Conservation (phyloP, 2,888 invertebrate genomes). For the Sarcophaga subvicina region DNA sequence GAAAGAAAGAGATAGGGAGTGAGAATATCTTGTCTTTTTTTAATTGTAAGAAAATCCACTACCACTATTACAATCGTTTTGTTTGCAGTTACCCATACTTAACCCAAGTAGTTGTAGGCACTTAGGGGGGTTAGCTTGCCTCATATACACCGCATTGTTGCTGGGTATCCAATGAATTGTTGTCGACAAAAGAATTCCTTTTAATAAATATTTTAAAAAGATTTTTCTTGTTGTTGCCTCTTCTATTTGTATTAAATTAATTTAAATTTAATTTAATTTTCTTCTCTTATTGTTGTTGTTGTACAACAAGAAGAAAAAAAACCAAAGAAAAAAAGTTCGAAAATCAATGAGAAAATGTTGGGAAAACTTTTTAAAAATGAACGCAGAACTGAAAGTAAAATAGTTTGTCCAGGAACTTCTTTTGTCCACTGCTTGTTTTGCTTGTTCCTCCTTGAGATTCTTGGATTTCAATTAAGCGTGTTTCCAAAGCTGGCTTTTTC, state of each 20-base stretch:
- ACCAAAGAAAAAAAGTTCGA: neutral
- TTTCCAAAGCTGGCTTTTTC: neutral
- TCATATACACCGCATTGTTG: no score
- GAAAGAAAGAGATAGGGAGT: no score
- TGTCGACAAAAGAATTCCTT: neutral
- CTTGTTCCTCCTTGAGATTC: neutral
- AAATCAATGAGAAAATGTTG: constrained; percentile 28
- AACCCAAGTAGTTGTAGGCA: no score
- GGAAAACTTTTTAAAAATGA: constrained; percentile 1
- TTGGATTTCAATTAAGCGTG: neutral
- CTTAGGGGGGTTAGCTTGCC: no score
- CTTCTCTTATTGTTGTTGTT: neutral
- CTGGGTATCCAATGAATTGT: neutral
- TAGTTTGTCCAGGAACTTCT: constrained; percentile 38
- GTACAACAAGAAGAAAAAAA: neutral
- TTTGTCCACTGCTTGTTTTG: neutral
- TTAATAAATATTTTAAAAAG: neutral
- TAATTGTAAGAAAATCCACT: neutral
- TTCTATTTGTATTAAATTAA: neutral
- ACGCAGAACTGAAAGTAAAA: constrained; percentile 19
- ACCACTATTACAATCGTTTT: no score
- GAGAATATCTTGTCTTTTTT: neutral
- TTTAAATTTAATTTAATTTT: neutral
- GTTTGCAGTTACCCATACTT: no score
- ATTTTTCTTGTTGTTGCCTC: neutral